A percentile compares a stretch with the other conserved stretches of the same genome.
Conservation (phyloP, 2,113 vertebrate genomes). For the Melospiza melodia region DNA sequence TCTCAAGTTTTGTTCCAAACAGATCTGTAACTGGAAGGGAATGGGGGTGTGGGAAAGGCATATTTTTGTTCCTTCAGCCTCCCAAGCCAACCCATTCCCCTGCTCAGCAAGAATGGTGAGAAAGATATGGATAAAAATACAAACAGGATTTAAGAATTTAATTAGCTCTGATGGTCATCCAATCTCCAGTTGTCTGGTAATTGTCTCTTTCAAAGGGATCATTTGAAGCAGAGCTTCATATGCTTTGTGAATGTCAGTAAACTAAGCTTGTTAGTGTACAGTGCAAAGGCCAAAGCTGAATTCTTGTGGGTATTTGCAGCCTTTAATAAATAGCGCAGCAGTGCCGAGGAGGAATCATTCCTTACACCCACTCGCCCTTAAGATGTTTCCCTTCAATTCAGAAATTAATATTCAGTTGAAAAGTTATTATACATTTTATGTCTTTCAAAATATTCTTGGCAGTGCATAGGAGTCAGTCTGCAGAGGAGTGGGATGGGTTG, state of each 20-base stretch:
- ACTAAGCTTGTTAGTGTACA: constrained; percentile 35
- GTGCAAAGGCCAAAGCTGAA: constrained; percentile 23
- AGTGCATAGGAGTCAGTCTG: constrained; percentile 22
- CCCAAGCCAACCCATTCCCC: background rate
- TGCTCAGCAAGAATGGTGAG: background rate
- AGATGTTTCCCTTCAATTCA: constrained; percentile 57
- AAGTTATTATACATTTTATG: constrained; percentile 32
- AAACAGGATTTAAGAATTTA: constrained; percentile 17
- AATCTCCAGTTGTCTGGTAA: constrained; percentile 27
- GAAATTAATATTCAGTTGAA: constrained; percentile 51
- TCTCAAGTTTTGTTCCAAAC: constrained; percentile 23
- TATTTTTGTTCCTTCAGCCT: background rate
- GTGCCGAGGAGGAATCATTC: constrained; percentile 1
- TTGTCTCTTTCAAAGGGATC: constrained; percentile 35
- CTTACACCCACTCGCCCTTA: constrained; percentile 28
- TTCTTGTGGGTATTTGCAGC: constrained; percentile 36
- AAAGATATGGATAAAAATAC: constrained; percentile 27
- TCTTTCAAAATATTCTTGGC: constrained; percentile 52
- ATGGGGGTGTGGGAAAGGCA: background rate
- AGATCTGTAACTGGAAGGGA: background rate
- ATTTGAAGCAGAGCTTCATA: constrained; percentile 24
- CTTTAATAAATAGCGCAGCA: background rate
- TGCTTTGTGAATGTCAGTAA: constrained; percentile 26
- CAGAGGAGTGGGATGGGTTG: background rate
- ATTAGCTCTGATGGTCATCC: constrained; percentile 36